A percentile compares a stretch with the other conserved stretches of the same genome.
Conservation (phyloP, 2,888 invertebrate genomes). For the Hydrotaea diabolus region DNA sequence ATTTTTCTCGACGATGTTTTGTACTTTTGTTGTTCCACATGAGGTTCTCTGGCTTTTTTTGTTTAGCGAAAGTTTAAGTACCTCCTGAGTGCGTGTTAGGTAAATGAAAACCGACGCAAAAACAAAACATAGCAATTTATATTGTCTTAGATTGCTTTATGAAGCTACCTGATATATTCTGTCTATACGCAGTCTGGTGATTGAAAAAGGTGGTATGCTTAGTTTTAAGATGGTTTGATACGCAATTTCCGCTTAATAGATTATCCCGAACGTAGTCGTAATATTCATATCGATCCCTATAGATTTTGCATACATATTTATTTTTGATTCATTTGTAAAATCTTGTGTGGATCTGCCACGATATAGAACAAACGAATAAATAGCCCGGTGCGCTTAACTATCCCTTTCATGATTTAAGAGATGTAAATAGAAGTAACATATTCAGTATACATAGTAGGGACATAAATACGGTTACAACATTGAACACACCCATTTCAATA, state of each 20-base stretch:
- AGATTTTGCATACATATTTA: no score
- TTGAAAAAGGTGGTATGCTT: neutral
- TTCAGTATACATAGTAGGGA: no score
- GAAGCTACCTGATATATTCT: conserved; percentile 1
- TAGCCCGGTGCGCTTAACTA: no score
- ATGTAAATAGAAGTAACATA: no score
- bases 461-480: no score
- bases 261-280: no score
- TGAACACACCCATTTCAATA: no score
- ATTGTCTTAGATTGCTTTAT: neutral
- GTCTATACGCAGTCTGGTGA: neutral
- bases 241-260: neutral
- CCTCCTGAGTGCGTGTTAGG: neutral
- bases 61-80: conserved; percentile 18
- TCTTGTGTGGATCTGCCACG: no score
- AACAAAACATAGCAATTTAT: conserved; percentile 9
- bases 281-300: no score
- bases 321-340: no score
- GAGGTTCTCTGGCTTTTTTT: conserved; percentile 21
- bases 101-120: neutral
- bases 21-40: neutral
- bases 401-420: no score
- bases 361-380: no score
- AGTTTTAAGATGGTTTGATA: neutral
- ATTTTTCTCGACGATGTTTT: conserved; percentile 2